Evolutionary conservation across 1,140 invertebrate species (phyloP).

Genomic region (Listronotus bonariensis): DNA sequence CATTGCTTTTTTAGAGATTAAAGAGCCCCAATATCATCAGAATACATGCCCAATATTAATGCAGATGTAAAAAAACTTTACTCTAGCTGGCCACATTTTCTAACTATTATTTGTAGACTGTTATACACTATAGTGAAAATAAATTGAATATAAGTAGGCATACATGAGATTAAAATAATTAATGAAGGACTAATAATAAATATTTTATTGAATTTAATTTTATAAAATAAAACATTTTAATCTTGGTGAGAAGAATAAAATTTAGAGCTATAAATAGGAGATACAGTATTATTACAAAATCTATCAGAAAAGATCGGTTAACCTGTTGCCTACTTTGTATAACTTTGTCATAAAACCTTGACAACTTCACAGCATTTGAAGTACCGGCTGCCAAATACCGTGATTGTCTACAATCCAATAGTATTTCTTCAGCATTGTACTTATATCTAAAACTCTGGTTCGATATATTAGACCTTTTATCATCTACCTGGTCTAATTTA

Average conservation of each 20-base stretch:
- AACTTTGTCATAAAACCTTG: constrained; percentile 92
- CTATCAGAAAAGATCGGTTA: constrained; percentile 43
- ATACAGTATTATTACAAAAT: constrained; percentile 43
- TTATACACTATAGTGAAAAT: too few relatives aligned
- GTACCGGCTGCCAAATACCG: constrained; percentile 89
- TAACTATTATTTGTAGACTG: too few relatives aligned
- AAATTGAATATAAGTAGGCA: too few relatives aligned
- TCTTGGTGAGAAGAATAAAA: constrained; percentile 54
- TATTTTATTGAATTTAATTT: too few relatives aligned
- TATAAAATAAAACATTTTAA: constrained; percentile 32
- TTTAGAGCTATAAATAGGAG: constrained; percentile 47
- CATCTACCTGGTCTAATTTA: constrained; percentile 83
- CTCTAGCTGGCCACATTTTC: too few relatives aligned
- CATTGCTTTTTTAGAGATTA: too few relatives aligned
- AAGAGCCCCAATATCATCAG: too few relatives aligned
- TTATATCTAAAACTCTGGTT: constrained; percentile 73
- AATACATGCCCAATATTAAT: too few relatives aligned
- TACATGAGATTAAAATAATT: too few relatives aligned
- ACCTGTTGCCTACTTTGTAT: constrained; percentile 49
- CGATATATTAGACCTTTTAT: constrained; percentile 63
- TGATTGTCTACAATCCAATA: constrained; percentile 79
- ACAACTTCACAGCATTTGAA: constrained; percentile 88
- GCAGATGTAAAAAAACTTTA: too few relatives aligned
- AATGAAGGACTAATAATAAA: too few relatives aligned
- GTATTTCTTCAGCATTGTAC: constrained; percentile 92